Base-by-base conservation (phyloP, 2,888 invertebrate species). In the Drosophila lacicola region DNA sequence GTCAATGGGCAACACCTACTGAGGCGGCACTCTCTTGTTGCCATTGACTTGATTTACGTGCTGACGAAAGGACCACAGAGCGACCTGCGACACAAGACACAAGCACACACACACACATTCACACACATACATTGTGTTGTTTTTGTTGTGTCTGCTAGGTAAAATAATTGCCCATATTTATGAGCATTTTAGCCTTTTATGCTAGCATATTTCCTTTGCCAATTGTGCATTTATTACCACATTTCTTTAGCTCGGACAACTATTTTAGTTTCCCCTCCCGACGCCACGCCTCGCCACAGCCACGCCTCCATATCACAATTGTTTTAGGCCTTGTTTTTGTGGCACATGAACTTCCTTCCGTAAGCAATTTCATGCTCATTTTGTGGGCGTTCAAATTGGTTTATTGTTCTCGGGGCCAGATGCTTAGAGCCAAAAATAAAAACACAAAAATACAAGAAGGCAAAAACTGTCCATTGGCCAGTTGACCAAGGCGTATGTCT, bases 281-380 rank as follows among this genome's bases (percentile, higher is more conserved):
- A 25, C 25, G 29, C 29, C 29, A 29, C 2, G 29, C 29, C 8
- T 29, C 8, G 29, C 29, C 8, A 29, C 29, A 8, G 2, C n/a
- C 42, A 11, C 46, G 47, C 54, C 57, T n/a, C 19, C 19, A 5
- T 55, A 53, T 50, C 49, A 60, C 80, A 78, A 88, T 90, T 87
- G 89, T 82, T 83, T 82, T 81, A 75, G 80, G 78, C 77, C 74
- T 58, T 82, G 81, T 88, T 90, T 86, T 87, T 82, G 72, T 86
- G 81, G 80, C 85, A 89, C 74, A 75, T 84, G 88, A 85, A 90
- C 91, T 91, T 90, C 90, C 91, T 91, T 90, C 92, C 90, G 92
- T 87, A 90, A 88, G 79, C 83, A 88, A 92, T 92, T 92, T 91
- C 90, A 92, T 87, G 90, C 90, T 90, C 90, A 91, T 91, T 91